Conservation (phyloP, 53 echinoderm and acorn worm genomes). For the Antedon mediterranea region DNA sequence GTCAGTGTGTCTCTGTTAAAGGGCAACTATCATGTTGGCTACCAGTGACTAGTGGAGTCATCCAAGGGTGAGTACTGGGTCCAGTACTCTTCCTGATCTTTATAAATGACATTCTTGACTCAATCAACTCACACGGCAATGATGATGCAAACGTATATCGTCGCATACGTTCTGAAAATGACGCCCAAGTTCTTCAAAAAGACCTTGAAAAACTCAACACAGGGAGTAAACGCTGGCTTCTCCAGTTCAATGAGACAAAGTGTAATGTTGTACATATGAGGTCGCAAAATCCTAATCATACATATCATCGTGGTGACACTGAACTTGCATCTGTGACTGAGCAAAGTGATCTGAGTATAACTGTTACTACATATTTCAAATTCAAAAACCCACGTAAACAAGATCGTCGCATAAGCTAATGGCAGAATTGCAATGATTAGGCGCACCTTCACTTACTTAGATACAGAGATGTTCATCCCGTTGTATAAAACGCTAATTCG, state of each 20-base stretch:
- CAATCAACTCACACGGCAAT: neutral
- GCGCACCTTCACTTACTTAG: neutral
- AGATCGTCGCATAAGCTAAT: neutral
- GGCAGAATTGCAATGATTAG: neutral
- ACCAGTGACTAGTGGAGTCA: neutral
- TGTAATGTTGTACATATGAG: neutral
- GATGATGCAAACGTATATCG: neutral
- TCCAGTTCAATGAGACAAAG: neutral
- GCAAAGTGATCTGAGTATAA: neutral
- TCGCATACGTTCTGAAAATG: neutral
- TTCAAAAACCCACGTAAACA: neutral
- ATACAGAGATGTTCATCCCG: neutral
- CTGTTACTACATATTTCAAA: neutral
- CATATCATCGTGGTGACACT: neutral
- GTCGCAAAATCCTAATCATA: neutral
- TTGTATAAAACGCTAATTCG: neutral
- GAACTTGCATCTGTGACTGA: neutral
- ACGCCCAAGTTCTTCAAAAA: neutral
- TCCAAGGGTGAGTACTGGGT: neutral
- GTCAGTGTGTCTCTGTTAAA: neutral
- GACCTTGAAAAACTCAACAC: neutral
- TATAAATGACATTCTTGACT: neutral
- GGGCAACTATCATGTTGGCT: neutral
- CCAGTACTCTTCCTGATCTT: neutral
- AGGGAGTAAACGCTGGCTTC: neutral